phyloP scores from a whole-genome alignment of 2,888 invertebrate species.

The Gandaritis pyraliata region DNA sequence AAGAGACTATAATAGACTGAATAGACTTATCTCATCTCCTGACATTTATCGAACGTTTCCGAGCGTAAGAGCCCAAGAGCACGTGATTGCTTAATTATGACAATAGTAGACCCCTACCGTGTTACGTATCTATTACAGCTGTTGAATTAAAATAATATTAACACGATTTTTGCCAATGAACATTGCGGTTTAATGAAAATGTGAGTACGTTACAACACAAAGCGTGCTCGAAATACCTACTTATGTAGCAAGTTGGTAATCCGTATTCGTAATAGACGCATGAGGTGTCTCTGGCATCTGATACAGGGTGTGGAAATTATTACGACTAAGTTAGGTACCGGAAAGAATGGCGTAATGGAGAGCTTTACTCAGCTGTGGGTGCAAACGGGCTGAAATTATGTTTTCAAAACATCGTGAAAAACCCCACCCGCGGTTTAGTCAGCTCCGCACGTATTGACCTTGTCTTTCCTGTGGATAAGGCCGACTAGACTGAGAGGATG shows the following conservation, averaged over 20 bases:
- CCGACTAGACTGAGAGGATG: too few species aligned
- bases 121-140: slow-evolving; percentile 34
- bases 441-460: too few species aligned
- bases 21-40: not conserved
- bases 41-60: not conserved
- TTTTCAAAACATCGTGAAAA: too few species aligned
- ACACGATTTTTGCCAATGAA: slow-evolving; percentile 19
- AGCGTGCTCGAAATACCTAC: slow-evolving; percentile 3
- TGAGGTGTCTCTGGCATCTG: not conserved
- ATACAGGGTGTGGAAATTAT: not conserved
- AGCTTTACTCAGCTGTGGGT: too few species aligned
- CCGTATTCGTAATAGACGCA: not conserved
- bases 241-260: not conserved
- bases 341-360: too few species aligned
- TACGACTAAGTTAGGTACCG: too few species aligned
- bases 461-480: too few species aligned
- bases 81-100: not conserved
- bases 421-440: too few species aligned
- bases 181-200: slow-evolving; percentile 19
- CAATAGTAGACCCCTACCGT: not conserved
- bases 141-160: slow-evolving; percentile 24
- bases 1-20: too few species aligned
- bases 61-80: not conserved
- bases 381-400: too few species aligned
- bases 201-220: not conserved